Evolutionary conservation across 2,888 invertebrate genomes (phyloP).

Genomic region (Brassicogethes aeneus): DNA sequence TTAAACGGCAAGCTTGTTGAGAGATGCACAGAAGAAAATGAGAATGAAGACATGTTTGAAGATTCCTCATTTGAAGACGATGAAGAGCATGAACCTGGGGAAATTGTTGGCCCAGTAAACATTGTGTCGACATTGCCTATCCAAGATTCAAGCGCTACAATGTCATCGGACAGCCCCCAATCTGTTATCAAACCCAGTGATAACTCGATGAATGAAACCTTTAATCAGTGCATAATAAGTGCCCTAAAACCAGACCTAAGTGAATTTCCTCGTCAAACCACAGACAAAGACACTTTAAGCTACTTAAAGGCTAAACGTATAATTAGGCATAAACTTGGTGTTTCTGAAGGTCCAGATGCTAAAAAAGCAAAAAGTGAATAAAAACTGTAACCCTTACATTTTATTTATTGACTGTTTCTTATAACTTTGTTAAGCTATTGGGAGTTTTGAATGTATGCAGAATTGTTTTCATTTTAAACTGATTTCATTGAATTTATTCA

Average conservation of each 20-base stretch:
- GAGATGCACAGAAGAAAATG: slow-evolving; percentile 14
- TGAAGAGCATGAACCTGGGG: slow-evolving; percentile 12
- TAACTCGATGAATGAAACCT: slow-evolving; percentile 5
- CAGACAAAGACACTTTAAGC: slow-evolving; percentile 33
- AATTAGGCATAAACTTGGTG: slow-evolving; percentile 32
- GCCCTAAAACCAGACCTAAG: slow-evolving; percentile 28
- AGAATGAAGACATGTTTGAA: slow-evolving; percentile 26
- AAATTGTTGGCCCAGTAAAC: too few relatives aligned
- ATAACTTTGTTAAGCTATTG: too few relatives aligned
- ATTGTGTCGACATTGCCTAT: slow-evolving; percentile 4
- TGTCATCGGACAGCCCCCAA: slow-evolving; percentile 3
- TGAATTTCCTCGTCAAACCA: slow-evolving; percentile 28
- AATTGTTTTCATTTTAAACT: too few relatives aligned
- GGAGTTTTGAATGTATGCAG: too few relatives aligned
- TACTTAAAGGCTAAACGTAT: slow-evolving; percentile 39
- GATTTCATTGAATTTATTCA: too few relatives aligned
- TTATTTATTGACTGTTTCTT: too few relatives aligned
- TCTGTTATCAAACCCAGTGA: neutral
- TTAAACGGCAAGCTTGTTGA: slow-evolving; percentile 51
- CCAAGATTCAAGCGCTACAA: slow-evolving; percentile 5
- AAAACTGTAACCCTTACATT: too few relatives aligned
- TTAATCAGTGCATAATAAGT: neutral
- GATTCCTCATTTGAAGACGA: slow-evolving; percentile 5
- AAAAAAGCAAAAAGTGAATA: slow-evolving; percentile 28
- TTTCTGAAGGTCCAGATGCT: slow-evolving; percentile 22